These are phyloP conservation scores for Monochamus saltuarius DNA, from an alignment of 1,140 invertebrate genomes.

Conservation along the genomic window DNA sequence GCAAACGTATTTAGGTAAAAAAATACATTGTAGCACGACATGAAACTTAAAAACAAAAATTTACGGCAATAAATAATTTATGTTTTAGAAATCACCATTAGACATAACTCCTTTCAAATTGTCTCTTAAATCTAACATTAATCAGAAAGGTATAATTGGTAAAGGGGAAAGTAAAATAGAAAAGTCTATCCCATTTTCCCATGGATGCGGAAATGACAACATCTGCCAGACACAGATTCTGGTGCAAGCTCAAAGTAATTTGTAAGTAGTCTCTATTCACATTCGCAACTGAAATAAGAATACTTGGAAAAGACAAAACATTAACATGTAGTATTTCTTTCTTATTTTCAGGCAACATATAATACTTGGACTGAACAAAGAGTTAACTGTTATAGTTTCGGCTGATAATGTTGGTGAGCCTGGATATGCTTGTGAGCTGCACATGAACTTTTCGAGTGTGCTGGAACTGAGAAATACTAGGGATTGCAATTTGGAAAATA, in stretches of 20 bases:
- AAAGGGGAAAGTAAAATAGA: background rate
- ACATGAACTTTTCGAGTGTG: constrained; percentile 18
- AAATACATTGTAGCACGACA: too few relatives aligned
- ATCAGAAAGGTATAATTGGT: background rate
- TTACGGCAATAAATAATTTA: too few relatives aligned
- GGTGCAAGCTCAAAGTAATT: background rate
- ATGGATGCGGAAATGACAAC: constrained; percentile 19
- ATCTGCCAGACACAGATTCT: constrained; percentile 11
- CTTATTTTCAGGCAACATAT: constrained; percentile 13
- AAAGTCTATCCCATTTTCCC: constrained; percentile 7
- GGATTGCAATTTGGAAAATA: constrained; percentile 26
- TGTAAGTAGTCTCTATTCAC: constrained; percentile 11
- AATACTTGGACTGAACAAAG: constrained; percentile 25
- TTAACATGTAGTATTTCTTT: too few relatives aligned
- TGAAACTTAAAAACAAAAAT: too few relatives aligned
- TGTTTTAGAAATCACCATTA: constrained; percentile 6
- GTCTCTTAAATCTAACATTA: background rate
- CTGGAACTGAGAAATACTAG: constrained; percentile 29
- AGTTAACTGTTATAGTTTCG: constrained; percentile 19
- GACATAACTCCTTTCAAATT: constrained; percentile 4
- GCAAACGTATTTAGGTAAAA: too few relatives aligned
- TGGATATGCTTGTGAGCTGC: constrained; percentile 30
- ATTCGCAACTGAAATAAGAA: too few relatives aligned
- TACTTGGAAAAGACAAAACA: too few relatives aligned
- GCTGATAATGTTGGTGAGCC: constrained; percentile 31